Base-by-base conservation (phyloP, 2,113 vertebrate species). In the Glaucomys volans region DNA sequence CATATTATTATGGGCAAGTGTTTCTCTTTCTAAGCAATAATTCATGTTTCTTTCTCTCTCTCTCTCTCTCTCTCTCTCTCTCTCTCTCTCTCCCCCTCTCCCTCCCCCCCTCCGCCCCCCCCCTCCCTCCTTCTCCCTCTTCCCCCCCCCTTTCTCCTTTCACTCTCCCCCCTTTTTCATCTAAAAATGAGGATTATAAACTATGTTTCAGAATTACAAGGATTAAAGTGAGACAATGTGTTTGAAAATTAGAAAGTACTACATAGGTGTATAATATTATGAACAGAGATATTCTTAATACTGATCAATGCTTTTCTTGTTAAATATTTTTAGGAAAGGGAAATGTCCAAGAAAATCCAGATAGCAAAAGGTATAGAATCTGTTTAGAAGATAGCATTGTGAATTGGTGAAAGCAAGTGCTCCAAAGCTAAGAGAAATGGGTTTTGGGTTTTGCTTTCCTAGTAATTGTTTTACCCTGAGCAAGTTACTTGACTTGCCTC, bases 301-400 rank as follows among this genome's bases (percentile, higher is more conserved):
- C 14, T 62, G 26, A 59, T 71, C 64, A 82, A 8, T 75, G 79
- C 89, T 95, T 97, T 95, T 90, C 76, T 82, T 85, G 12, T 90
- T 72, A 42, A 24, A 89, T 66, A 5, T 57, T 67, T 86, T 86
- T 52, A 52, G n/a, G 52, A 89, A 95, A 84, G 35, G 44, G 35
- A 91, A 95, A 94, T 35, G 8, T 44, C 40, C 24, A 77, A 57
- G 44, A 81, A 88, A 91, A 88, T 80, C 20, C 18, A 66, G n/a
- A 57, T 50, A 69, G 26, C 74, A 79, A 66, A 90, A 54, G 13
- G 6, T 86, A 0, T 79, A 57, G 75, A 57, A 30, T 95, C 11
- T 72, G 0, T 92, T 88, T 84, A 84, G 81, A 87, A 83, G 71
- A 81, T 30, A 87, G 22, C 30, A 44, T 90, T 35, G n/a, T 66